Evolutionary conservation across 2,797 vertebrate species (phyloP).

Genomic region (Tympanoctomys barrerae): DNA sequence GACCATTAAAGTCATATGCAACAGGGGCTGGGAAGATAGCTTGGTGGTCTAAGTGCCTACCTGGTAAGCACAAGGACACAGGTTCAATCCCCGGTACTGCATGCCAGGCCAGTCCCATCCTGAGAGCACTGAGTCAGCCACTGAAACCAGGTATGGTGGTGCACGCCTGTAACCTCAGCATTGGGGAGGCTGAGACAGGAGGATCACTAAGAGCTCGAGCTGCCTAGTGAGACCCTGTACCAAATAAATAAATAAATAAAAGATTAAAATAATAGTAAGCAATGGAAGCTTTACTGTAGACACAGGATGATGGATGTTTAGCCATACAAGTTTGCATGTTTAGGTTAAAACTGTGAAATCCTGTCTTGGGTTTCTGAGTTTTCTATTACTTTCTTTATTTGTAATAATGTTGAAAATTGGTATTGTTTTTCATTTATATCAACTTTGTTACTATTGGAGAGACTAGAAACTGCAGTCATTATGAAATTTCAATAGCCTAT

Average conservation of each 20-base stretch:
- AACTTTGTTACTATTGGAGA: conserved; percentile 1
- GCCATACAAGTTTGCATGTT: not conserved
- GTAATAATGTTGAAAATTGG: not conserved
- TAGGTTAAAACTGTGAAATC: not conserved
- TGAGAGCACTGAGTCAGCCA: no score
- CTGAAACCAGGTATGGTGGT: no score
- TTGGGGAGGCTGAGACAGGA: no score
- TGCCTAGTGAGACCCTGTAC: no score
- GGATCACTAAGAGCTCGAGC: no score
- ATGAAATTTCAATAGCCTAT: not conserved
- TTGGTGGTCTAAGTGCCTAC: no score
- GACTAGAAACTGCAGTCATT: not conserved
- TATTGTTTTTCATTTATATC: not conserved
- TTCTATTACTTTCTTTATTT: conserved; percentile 25
- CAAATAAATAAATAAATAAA: no score
- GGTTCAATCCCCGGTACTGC: no score
- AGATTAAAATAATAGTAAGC: not conserved
- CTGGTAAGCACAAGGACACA: no score
- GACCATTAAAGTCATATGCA: not conserved
- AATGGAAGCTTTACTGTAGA: not conserved
- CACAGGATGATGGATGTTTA: not conserved
- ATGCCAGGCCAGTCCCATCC: no score
- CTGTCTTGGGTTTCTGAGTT: conserved; percentile 12
- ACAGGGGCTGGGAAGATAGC: no score
- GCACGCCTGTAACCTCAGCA: no score